phyloP scores from a whole-genome alignment of 2,888 invertebrate species.

The Hedya salicella region DNA sequence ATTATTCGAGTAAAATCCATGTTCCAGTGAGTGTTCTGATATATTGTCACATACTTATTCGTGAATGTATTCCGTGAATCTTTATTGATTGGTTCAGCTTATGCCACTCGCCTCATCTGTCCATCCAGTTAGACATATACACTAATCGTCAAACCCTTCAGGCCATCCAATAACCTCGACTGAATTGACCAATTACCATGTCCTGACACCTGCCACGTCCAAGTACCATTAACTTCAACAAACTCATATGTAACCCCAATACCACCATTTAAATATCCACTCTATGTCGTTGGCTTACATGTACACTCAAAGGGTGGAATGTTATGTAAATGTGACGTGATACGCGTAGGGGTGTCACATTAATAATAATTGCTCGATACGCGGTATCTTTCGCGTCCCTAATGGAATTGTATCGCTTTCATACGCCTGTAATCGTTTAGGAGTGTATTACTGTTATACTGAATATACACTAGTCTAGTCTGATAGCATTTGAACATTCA shows the following conservation, averaged over 20 bases:
- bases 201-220: conserved; percentile 53
- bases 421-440: conserved; percentile 9
- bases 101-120: too few species aligned
- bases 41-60: too few species aligned
- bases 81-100: too few species aligned
- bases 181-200: conserved; percentile 52
- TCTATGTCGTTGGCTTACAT: background rate
- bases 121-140: background rate
- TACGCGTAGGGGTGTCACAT: conserved; percentile 51
- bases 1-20: too few species aligned
- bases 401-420: conserved; percentile 31
- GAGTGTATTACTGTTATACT: background rate
- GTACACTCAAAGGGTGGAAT: background rate
- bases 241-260: background rate
- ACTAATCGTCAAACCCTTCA: conserved; percentile 23
- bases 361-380: conserved; percentile 60
- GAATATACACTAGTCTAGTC: background rate
- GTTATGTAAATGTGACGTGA: background rate
- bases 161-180: conserved; percentile 21
- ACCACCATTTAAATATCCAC: conserved; percentile 10
- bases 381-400: conserved; percentile 17
- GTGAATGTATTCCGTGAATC: too few species aligned
- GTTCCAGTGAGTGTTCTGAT: too few species aligned
- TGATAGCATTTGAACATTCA: too few species aligned
- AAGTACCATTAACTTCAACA: background rate